phyloP scores from a whole-genome alignment of 2,113 vertebrate species.

The Plotosus lineatus region DNA sequence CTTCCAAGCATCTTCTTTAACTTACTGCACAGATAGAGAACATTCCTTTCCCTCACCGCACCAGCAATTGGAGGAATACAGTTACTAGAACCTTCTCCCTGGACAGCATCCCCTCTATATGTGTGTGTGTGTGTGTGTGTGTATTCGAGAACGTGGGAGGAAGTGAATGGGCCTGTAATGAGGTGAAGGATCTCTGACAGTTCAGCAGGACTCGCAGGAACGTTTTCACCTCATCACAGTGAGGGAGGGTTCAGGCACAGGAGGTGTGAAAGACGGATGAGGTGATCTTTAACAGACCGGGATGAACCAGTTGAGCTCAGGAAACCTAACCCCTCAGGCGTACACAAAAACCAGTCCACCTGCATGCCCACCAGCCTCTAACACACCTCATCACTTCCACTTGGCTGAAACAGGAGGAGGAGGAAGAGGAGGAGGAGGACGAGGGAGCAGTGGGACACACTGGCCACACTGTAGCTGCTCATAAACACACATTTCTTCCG shows the following conservation, averaged over 20 bases:
- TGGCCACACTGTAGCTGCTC: constrained; percentile 16
- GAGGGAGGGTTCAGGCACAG: constrained; percentile 43
- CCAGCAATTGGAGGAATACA: not conserved
- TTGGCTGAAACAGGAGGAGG: constrained; percentile 52
- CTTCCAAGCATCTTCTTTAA: not conserved
- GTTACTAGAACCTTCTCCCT: not conserved
- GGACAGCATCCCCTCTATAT: constrained; percentile 6
- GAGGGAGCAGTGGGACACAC: constrained; percentile 34
- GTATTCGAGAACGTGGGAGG: constrained; percentile 21
- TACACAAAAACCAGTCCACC: constrained; percentile 28
- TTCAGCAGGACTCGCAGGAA: constrained; percentile 29
- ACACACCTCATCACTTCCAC: constrained; percentile 57
- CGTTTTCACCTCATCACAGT: constrained; percentile 59
- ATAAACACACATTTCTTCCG: not conserved
- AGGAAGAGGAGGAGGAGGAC: constrained; percentile 18
- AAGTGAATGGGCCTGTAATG: constrained; percentile 37
- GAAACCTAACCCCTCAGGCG: constrained; percentile 36
- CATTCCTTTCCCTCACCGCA: not conserved
- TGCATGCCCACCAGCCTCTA: constrained; percentile 36
- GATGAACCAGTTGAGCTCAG: constrained; percentile 20
- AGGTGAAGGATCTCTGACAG: constrained; percentile 47
- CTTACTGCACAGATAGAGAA: not conserved
- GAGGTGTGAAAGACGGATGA: constrained; percentile 63
- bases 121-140: constrained; percentile 2
- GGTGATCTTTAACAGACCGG: constrained; percentile 54